A percentile compares a stretch with the other conserved stretches of the same genome.
These are phyloP conservation scores for Platyscapa corneri DNA, from an alignment of 1,140 invertebrate genomes.

Conservation along the genomic window DNA sequence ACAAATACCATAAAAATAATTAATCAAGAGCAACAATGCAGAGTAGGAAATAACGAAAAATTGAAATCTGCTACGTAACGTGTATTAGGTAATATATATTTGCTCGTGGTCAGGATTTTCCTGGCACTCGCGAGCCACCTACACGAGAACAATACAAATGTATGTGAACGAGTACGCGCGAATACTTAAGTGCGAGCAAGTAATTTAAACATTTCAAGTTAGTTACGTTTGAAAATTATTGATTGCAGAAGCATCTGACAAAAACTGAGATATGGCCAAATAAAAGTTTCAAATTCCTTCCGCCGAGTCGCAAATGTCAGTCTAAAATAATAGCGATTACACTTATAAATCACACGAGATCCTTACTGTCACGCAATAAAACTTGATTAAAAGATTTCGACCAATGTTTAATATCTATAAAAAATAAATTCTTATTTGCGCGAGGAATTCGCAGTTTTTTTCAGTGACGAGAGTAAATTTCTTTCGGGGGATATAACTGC, in stretches of 20 bases:
- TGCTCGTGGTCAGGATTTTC: not conserved
- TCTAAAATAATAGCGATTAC: constrained; percentile 4
- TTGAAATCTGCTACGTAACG: not conserved
- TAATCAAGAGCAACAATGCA: not conserved
- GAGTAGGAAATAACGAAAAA: not conserved
- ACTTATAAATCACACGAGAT: not conserved
- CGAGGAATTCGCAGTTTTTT: no score
- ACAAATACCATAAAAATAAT: not conserved
- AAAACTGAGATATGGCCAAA: not conserved
- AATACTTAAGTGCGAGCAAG: not conserved
- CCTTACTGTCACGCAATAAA: not conserved
- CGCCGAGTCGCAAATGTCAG: not conserved
- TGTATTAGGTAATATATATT: not conserved
- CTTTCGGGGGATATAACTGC: no score
- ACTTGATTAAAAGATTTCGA: no score
- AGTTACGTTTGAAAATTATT: not conserved
- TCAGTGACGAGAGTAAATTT: no score
- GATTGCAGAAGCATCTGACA: not conserved
- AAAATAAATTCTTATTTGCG: no score
- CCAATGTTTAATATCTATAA: not conserved
- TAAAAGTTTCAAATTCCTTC: not conserved
- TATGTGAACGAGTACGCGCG: not conserved
- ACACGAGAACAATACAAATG: not conserved
- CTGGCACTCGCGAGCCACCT: not conserved
- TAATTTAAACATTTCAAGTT: not conserved